These are phyloP conservation scores for Apteryx owenii DNA, from an alignment of 2,113 vertebrate genomes.

Conservation along the genomic window DNA sequence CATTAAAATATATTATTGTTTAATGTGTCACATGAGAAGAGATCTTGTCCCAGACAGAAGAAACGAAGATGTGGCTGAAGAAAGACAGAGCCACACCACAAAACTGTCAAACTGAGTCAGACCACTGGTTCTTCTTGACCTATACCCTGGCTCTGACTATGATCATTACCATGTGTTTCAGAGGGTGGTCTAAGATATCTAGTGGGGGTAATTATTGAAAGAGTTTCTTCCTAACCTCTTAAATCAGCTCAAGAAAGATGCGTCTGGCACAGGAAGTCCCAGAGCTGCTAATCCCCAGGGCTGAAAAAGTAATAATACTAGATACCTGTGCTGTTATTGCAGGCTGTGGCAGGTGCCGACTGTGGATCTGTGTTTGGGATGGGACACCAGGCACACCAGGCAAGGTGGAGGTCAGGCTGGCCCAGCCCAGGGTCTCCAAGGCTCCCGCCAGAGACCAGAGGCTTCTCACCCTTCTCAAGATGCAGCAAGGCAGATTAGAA, in stretches of 20 bases:
- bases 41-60: background rate
- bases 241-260: background rate
- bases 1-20: background rate
- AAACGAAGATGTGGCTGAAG: background rate
- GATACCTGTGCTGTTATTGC: background rate
- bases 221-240: background rate
- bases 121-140: rapidly evolving
- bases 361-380: background rate
- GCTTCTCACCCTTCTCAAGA: background rate
- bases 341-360: background rate
- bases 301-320: background rate
- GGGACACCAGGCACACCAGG: rapidly evolving
- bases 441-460: rapidly evolving
- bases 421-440: rapidly evolving
- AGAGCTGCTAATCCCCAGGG: background rate
- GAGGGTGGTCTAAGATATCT: background rate
- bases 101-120: background rate
- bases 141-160: background rate
- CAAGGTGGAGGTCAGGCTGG: background rate
- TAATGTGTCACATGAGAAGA: background rate
- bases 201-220: rapidly evolving
- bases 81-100: background rate
- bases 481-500: background rate
- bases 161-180: background rate
- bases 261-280: background rate